Base-by-base conservation (phyloP, 2,888 invertebrate genomes). In the Euclidia mi region DNA sequence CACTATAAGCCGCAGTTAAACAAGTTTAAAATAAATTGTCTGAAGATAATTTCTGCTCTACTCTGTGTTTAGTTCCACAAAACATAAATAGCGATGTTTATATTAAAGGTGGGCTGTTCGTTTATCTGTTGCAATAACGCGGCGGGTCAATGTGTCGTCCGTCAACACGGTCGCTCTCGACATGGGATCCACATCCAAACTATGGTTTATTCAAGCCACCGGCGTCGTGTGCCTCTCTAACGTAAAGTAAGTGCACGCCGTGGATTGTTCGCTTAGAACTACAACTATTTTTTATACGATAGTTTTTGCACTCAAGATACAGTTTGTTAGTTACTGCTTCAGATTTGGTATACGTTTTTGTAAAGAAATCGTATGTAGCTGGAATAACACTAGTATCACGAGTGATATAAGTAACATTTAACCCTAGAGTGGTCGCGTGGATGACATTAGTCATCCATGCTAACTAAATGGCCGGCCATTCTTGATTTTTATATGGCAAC, bases 181-280 rank as follows among this genome's bases (percentile, higher is more conserved):
- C 89, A 88, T 69, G 87, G 83, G 85, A 82, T 85, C 86, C 87
- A 87, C 89, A 89, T 89, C 86, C 84, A 71, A 65, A 60, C 74
- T 62, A 88, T 90, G 89, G 86, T 89, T 89, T 88, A 89, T 89
- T 88, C 89, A 89, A 89, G 69, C 77, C 57, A 71, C 71, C 67
- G n/a, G n/a, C n/a, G n/a, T n/a, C n/a, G 64, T 76, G 74, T 78
- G 76, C 76, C 82, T 76, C 80, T 82, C 73, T 65, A 7, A 64
- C 56, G 61, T 59, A 65, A 65, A 76, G 79, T 79, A 75, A 84
- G 82, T 80, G 84, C 78, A 71, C 51, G 53, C 53, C 53, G 79
- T 76, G 75, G 81, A 79, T 78, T 76, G 76, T 71, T 75, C 72
- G 66, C 75, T 65, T 71, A 71, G 64, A 35, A 49, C 49, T 37